phyloP scores from a whole-genome alignment of 2,113 vertebrate genomes.

The Channa argus region DNA sequence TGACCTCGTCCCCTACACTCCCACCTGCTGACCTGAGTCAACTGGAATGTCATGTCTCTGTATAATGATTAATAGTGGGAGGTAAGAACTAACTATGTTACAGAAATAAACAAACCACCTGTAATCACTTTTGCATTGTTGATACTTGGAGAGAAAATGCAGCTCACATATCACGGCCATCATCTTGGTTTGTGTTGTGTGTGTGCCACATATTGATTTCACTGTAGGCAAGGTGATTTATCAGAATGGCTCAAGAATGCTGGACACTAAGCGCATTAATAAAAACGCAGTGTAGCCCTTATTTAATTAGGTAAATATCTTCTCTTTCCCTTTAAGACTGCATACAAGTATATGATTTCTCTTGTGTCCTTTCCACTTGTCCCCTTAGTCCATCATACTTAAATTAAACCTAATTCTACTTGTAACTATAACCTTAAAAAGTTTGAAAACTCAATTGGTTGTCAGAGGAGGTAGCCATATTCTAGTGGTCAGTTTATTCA shows the following conservation, averaged over 20 bases:
- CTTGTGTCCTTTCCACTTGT: constrained; percentile 9
- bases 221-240: constrained; percentile 67
- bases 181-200: constrained; percentile 60
- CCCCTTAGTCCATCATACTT: not conserved
- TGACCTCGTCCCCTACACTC: not conserved
- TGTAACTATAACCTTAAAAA: too few species aligned
- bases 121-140: constrained; percentile 54
- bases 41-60: constrained; percentile 12
- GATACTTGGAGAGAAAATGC: constrained; percentile 45
- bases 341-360: constrained; percentile 46
- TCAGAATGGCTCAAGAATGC: constrained; percentile 60
- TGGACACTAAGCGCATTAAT: constrained; percentile 65
- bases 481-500: too few species aligned
- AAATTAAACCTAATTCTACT: too few species aligned
- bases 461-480: too few species aligned
- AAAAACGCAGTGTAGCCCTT: constrained; percentile 34
- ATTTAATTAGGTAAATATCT: constrained; percentile 52
- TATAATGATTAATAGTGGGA: constrained; percentile 48
- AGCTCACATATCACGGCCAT: constrained; percentile 35
- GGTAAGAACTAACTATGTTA: constrained; percentile 47
- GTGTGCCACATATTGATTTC: constrained; percentile 65
- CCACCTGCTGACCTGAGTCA: constrained; percentile 30
- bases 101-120: constrained; percentile 55
- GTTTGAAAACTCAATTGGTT: too few species aligned
- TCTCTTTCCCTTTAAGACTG: constrained; percentile 37